A percentile compares a stretch with the other conserved stretches of the same genome.
phyloP scores from a whole-genome alignment of 2,113 vertebrate species.

The Alethe castanea region DNA sequence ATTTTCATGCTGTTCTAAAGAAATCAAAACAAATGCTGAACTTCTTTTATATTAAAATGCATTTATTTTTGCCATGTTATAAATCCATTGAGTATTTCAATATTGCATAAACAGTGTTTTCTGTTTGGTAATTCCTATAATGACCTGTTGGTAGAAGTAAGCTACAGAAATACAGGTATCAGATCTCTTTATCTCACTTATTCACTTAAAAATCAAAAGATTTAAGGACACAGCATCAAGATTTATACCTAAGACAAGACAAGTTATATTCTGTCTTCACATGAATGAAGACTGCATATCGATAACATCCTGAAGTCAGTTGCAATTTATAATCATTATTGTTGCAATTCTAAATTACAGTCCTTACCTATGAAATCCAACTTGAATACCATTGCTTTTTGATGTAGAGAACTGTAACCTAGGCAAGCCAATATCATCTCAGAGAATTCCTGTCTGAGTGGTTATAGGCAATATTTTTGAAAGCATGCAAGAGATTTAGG shows the following conservation, averaged over 20 bases:
- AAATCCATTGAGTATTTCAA: neutral
- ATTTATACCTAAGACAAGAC: neutral
- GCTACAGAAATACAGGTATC: neutral
- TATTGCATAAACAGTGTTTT: neutral
- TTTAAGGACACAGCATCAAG: neutral
- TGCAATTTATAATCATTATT: neutral
- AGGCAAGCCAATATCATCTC: neutral
- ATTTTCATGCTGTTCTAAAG: neutral
- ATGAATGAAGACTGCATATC: neutral
- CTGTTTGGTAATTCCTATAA: neutral
- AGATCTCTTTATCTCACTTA: neutral
- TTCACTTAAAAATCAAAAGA: neutral
- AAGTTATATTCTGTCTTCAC: neutral
- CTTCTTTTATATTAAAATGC: neutral
- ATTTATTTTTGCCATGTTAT: neutral
- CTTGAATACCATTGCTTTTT: neutral
- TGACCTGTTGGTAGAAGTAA: neutral
- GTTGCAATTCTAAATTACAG: neutral
- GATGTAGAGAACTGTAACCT: neutral
- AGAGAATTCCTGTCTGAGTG: neutral
- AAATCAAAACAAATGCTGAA: neutral
- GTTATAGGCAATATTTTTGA: neutral
- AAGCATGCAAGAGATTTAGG: neutral
- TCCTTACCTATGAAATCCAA: neutral
- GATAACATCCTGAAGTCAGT: neutral